Percentiles rank a stretch among this genome's conserved stretches.
Conservation (phyloP, 1,140 invertebrate genomes). For the Maconellicoccus hirsutus region DNA sequence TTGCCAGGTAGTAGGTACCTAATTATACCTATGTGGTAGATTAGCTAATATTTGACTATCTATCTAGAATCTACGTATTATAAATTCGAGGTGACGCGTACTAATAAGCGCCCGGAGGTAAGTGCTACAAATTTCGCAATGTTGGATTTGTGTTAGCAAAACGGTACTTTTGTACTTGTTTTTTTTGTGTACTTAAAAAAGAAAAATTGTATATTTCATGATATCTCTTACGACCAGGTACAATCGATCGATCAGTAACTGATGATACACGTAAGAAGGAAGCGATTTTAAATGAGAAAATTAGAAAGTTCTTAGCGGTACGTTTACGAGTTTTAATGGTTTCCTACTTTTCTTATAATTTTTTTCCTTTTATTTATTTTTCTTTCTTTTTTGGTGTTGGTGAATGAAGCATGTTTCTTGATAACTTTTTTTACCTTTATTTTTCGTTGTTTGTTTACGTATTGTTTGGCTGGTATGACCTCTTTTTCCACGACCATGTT, state of each 20-base stretch:
- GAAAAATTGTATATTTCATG: conserved; percentile 9
- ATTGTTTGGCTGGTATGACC: neutral
- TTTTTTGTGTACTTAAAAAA: neutral
- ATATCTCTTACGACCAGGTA: conserved; percentile 16
- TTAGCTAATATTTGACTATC: too few species aligned
- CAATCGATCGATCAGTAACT: conserved; percentile 24
- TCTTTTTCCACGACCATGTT: neutral
- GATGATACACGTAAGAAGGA: conserved; percentile 28
- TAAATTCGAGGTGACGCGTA: too few species aligned
- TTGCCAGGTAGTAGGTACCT: too few species aligned
- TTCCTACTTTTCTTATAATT: conserved; percentile 28
- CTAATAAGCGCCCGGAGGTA: too few species aligned
- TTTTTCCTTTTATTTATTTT: conserved; percentile 21
- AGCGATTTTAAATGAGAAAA: conserved; percentile 75
- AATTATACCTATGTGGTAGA: too few species aligned
- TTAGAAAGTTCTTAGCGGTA: conserved; percentile 87
- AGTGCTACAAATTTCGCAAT: too few species aligned
- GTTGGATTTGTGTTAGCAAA: too few species aligned
- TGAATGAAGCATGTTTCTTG: conserved; percentile 14
- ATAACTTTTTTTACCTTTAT: neutral
- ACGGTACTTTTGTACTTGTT: too few species aligned
- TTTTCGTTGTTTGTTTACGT: conserved; percentile 11
- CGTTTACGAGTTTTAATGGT: conserved; percentile 34
- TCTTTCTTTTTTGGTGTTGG: conserved; percentile 24
- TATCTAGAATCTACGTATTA: too few species aligned